Percentiles rank a stretch among this genome's conserved stretches.
Conservation (phyloP, 2,113 vertebrate genomes). For the Xerus inauris region DNA sequence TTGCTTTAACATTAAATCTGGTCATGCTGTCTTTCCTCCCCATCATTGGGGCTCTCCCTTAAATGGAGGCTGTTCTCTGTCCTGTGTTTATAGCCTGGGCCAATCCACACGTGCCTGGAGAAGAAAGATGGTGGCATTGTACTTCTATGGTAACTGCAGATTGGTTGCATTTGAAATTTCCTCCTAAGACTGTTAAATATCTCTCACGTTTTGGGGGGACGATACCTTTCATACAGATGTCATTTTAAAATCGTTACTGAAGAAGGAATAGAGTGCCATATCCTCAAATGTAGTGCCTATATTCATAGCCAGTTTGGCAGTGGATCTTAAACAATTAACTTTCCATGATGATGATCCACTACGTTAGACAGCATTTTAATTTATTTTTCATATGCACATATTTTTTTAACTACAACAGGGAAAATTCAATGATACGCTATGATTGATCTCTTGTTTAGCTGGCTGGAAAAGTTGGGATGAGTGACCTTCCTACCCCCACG, state of each 20-base stretch:
- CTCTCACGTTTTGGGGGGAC: neutral
- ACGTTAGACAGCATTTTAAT: neutral
- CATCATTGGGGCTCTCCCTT: neutral
- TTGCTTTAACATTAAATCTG: neutral
- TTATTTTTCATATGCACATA: neutral
- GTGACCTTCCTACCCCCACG: fast-evolving
- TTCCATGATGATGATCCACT: neutral
- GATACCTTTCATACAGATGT: neutral
- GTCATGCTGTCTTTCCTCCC: neutral
- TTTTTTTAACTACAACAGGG: neutral
- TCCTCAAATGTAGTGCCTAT: neutral
- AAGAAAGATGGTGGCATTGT: neutral
- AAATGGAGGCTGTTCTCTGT: neutral
- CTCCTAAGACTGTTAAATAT: neutral
- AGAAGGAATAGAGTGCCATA: neutral
- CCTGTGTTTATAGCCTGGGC: neutral
- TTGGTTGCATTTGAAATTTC: neutral
- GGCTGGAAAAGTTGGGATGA: neutral
- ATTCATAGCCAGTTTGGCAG: neutral
- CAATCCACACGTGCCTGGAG: neutral
- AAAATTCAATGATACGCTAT: neutral
- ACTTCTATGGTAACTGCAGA: neutral
- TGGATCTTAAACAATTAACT: neutral
- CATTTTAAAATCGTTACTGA: neutral
- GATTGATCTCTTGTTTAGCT: neutral